Evolutionary conservation across 2,113 vertebrate genomes (phyloP).

Genomic region (Nesogale talazaci): DNA sequence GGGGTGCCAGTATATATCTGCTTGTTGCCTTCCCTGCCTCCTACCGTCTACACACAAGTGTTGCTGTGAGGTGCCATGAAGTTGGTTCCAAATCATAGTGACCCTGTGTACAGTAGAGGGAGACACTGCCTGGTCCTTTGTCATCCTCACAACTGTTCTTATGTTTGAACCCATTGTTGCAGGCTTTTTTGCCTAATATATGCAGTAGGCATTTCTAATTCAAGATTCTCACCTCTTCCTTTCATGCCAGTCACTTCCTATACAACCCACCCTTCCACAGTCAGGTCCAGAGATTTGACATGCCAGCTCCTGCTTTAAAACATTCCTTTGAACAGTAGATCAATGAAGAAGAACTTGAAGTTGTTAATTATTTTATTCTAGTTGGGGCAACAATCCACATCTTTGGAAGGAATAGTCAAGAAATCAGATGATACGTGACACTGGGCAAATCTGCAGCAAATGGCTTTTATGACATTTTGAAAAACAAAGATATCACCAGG

Average conservation of each 20-base stretch:
- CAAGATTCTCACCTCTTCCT: background rate
- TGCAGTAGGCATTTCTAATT: background rate
- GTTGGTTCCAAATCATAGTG: no score
- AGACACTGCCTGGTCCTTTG: no score
- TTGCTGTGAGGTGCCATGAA: no score
- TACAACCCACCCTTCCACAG: background rate
- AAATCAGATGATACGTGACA: background rate
- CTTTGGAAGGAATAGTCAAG: background rate
- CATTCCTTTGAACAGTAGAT: conserved; percentile 1
- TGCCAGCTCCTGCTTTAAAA: background rate
- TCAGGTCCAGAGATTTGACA: background rate
- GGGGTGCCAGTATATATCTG: background rate
- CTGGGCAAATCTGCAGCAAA: background rate
- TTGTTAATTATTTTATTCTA: background rate
- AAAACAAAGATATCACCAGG: background rate
- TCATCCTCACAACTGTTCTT: no score
- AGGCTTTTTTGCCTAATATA: no score
- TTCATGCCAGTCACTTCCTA: background rate
- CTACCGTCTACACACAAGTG: background rate
- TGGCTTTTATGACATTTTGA: background rate
- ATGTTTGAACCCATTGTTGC: no score
- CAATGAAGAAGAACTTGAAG: background rate
- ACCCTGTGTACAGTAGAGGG: background rate
- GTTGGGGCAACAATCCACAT: background rate
- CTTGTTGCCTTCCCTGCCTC: background rate